Percentiles rank a stretch among this genome's conserved stretches.
Evolutionary conservation across 2,797 vertebrate genomes (phyloP).

Genomic region (Mionectes olivaceus): DNA sequence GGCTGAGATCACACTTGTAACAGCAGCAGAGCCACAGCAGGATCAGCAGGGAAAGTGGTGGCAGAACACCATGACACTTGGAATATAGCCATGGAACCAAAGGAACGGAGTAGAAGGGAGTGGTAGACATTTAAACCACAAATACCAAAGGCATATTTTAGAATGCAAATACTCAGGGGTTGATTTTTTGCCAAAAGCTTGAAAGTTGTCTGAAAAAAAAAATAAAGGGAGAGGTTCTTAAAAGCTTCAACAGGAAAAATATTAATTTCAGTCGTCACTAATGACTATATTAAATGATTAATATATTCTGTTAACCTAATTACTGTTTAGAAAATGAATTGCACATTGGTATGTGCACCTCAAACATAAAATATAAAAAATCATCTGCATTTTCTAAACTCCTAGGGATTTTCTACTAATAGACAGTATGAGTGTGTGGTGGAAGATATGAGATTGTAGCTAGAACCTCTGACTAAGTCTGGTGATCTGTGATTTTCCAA

Average conservation of each 20-base stretch:
- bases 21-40: background rate
- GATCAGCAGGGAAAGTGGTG: background rate
- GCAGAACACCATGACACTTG: background rate
- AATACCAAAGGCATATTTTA: background rate
- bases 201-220: slow-evolving; percentile 1
- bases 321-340: slow-evolving; percentile 41
- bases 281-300: slow-evolving; percentile 8
- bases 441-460: background rate
- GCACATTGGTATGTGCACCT: background rate
- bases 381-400: background rate
- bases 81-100: background rate
- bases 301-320: slow-evolving; percentile 19
- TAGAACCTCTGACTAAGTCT: background rate
- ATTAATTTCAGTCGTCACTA: slow-evolving; percentile 16
- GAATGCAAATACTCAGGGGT: background rate
- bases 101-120: background rate
- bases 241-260: background rate
- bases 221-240: background rate
- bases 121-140: background rate
- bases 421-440: background rate
- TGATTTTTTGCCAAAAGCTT: background rate
- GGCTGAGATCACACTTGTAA: background rate
- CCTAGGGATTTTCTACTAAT: background rate
- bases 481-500: background rate
- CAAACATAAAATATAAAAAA: background rate